These are phyloP conservation scores for Drosophila limbata DNA, from an alignment of 2,888 invertebrate genomes.

Conservation along the genomic window DNA sequence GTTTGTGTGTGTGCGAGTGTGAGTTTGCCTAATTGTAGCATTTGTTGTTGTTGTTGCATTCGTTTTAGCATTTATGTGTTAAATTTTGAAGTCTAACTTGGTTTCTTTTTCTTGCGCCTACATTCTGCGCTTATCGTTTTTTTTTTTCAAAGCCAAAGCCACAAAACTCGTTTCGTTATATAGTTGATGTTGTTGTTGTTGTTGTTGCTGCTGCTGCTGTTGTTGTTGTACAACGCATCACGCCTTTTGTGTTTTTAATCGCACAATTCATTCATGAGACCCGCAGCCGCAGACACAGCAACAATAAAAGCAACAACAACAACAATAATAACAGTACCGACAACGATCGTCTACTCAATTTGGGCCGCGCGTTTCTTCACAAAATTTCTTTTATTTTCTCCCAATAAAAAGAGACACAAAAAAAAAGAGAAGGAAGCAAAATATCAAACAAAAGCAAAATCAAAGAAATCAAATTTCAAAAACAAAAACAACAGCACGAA, in stretches of 20 bases:
- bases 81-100: constrained; percentile 45
- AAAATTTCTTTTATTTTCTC: constrained; percentile 70
- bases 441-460: constrained; percentile 63
- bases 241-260: constrained; percentile 69
- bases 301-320: constrained; percentile 2
- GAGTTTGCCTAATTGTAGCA: constrained; percentile 19
- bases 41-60: constrained; percentile 32
- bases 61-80: constrained; percentile 48
- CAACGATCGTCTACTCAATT: constrained; percentile 50
- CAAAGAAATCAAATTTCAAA: constrained; percentile 76
- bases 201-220: constrained; percentile 39
- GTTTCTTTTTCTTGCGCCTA: constrained; percentile 51
- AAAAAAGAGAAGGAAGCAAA: constrained; percentile 58
- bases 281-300: constrained; percentile 36
- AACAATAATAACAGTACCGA: constrained; percentile 29
- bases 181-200: constrained; percentile 24
- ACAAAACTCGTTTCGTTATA: constrained; percentile 64
- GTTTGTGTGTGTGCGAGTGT: not conserved
- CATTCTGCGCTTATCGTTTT: constrained; percentile 55
- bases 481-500: constrained; percentile 40
- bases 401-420: constrained; percentile 19
- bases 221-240: constrained; percentile 54
- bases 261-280: constrained; percentile 69
- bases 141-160: constrained; percentile 69
- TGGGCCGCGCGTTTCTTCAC: constrained; percentile 59